These are phyloP conservation scores for Tromatobia lineatoria DNA, from an alignment of 2,888 invertebrate species.

Conservation along the genomic window DNA sequence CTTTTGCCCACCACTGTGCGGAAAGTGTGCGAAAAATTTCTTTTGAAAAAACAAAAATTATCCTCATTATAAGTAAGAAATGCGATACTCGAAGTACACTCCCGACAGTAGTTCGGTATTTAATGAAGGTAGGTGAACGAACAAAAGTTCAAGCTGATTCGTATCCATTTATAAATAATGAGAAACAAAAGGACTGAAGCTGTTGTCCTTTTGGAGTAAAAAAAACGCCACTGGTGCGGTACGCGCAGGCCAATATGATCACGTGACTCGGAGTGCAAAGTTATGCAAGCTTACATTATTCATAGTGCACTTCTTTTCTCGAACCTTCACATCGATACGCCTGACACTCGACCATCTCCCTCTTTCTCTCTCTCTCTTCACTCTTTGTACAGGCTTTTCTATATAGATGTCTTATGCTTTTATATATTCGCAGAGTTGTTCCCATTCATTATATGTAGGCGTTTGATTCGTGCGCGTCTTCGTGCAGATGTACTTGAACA, in stretches of 20 bases:
- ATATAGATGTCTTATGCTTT: not conserved
- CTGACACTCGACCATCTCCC: not conserved
- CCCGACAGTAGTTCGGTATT: too few relatives aligned
- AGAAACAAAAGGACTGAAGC: not conserved
- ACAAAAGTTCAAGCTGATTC: not conserved
- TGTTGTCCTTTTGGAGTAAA: conserved; percentile 2
- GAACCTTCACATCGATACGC: conserved; percentile 46
- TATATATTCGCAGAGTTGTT: conserved; percentile 1
- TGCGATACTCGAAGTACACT: too few relatives aligned
- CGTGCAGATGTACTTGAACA: conserved; percentile 15
- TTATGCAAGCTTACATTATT: conserved; percentile 79
- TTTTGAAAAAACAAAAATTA: too few relatives aligned
- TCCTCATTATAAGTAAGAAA: too few relatives aligned
- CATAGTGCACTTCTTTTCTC: conserved; percentile 76
- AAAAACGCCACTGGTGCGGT: conserved; percentile 15
- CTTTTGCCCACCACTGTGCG: too few relatives aligned
- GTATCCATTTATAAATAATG: not conserved
- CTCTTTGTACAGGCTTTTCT: not conserved
- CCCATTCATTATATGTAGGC: not conserved
- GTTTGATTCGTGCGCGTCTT: not conserved
- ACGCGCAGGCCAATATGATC: conserved; percentile 13
- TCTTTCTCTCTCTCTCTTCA: too few relatives aligned
- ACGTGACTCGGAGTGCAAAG: conserved; percentile 61
- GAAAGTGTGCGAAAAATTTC: too few relatives aligned
- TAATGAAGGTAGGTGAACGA: not conserved